These are phyloP conservation scores for Eristalis arbustorum DNA, from an alignment of 2,888 invertebrate species.

Conservation along the genomic window DNA sequence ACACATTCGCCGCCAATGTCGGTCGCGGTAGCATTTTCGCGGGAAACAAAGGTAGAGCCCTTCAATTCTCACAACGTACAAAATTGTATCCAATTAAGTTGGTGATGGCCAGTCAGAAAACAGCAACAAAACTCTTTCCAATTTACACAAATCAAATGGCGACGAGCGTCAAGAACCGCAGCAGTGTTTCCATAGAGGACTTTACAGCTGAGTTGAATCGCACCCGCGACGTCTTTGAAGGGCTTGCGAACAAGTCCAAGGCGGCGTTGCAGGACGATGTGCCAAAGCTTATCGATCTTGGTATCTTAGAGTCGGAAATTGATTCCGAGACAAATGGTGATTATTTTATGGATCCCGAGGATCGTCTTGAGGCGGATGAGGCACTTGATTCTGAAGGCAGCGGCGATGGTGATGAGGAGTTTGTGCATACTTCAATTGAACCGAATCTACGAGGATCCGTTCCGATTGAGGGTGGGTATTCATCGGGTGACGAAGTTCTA, in stretches of 20 bases:
- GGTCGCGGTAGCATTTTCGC: conserved; percentile 58
- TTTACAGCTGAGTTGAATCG: conserved; percentile 49
- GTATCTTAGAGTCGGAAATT: conserved; percentile 61
- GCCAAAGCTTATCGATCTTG: conserved; percentile 63
- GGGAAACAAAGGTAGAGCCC: conserved; percentile 62
- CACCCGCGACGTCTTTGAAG: conserved; percentile 26
- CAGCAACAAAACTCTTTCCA: conserved; percentile 60
- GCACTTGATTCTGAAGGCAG: conserved; percentile 36
- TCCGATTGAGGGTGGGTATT: neutral
- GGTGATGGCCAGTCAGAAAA: conserved; percentile 55
- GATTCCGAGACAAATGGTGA: conserved; percentile 48
- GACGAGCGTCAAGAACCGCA: conserved; percentile 19
- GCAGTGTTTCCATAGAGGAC: conserved; percentile 19
- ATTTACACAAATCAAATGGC: conserved; percentile 42
- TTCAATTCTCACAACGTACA: conserved; percentile 53
- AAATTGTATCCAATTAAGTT: conserved; percentile 61
- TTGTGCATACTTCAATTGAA: neutral
- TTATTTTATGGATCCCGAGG: conserved; percentile 54
- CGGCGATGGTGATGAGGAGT: conserved; percentile 16
- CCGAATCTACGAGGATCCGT: neutral
- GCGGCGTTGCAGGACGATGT: conserved; percentile 27
- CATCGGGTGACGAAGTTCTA: no score
- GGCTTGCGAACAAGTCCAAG: conserved; percentile 8
- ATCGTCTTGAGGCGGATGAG: conserved; percentile 26
- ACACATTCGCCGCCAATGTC: conserved; percentile 50